Evolutionary conservation across 2,888 invertebrate genomes (phyloP).

Genomic region (Pristionchus exspectatus): DNA sequence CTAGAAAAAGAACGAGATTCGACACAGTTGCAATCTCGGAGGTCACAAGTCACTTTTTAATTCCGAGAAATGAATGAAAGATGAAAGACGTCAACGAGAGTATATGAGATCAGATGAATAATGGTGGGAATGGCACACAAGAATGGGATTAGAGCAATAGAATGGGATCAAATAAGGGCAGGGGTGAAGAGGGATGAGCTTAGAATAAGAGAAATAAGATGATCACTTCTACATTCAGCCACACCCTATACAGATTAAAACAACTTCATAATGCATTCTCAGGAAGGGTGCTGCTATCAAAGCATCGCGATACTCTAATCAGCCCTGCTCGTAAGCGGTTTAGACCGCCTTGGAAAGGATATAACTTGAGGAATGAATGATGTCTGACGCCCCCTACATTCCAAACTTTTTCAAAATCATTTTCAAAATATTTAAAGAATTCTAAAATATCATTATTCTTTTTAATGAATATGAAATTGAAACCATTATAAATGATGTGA

Average conservation of each 20-base stretch:
- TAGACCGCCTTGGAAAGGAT: neutral
- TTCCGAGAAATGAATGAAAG: neutral
- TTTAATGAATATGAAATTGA: neutral
- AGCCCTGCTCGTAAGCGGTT: neutral
- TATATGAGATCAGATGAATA: neutral
- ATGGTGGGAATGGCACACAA: neutral
- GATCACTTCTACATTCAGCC: neutral
- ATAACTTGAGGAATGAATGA: neutral
- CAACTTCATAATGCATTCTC: neutral
- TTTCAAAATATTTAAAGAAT: neutral
- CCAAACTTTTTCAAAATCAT: neutral
- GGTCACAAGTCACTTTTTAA: neutral
- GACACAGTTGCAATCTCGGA: neutral
- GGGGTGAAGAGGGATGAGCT: too few species aligned
- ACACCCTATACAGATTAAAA: neutral
- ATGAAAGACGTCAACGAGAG: neutral
- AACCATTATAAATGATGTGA: neutral
- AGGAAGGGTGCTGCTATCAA: neutral
- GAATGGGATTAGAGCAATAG: neutral
- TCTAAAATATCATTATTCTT: neutral
- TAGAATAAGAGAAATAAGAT: neutral
- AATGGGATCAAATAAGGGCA: neutral
- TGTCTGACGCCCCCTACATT: neutral
- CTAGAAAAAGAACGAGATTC: neutral
- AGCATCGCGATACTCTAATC: neutral